These are phyloP conservation scores for Chironomus tentans DNA, from an alignment of 2,888 invertebrate species.

Conservation along the genomic window DNA sequence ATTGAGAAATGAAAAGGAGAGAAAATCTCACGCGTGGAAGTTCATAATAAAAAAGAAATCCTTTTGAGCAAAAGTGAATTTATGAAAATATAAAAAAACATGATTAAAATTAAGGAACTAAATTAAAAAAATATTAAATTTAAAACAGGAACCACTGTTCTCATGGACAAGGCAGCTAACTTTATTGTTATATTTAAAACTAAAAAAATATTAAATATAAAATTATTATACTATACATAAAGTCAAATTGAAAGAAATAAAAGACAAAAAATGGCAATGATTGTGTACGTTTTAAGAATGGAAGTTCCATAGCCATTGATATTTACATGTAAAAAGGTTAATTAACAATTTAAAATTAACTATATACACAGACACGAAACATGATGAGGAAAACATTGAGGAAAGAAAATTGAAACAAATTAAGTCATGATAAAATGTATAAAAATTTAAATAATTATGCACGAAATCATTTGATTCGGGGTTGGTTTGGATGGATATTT, in stretches of 20 bases:
- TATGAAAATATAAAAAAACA: neutral
- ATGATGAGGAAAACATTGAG: too few relatives aligned
- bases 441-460: too few relatives aligned
- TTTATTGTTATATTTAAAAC: constrained; percentile 11
- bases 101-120: neutral
- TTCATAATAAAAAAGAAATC: neutral
- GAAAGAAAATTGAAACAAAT: too few relatives aligned
- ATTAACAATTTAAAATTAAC: too few relatives aligned
- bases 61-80: neutral
- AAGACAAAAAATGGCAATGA: neutral
- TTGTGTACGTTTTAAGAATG: too few relatives aligned
- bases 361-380: too few relatives aligned
- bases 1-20: neutral
- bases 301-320: too few relatives aligned
- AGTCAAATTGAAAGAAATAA: neutral
- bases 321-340: too few relatives aligned
- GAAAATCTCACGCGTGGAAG: neutral
- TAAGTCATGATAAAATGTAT: too few relatives aligned
- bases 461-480: too few relatives aligned
- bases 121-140: neutral
- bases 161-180: constrained; percentile 44
- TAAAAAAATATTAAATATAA: constrained; percentile 25
- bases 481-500: too few relatives aligned
- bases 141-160: constrained; percentile 32
- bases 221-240: neutral